These are phyloP conservation scores for Drosophila neonasuta DNA, from an alignment of 2,888 invertebrate species.

Conservation along the genomic window DNA sequence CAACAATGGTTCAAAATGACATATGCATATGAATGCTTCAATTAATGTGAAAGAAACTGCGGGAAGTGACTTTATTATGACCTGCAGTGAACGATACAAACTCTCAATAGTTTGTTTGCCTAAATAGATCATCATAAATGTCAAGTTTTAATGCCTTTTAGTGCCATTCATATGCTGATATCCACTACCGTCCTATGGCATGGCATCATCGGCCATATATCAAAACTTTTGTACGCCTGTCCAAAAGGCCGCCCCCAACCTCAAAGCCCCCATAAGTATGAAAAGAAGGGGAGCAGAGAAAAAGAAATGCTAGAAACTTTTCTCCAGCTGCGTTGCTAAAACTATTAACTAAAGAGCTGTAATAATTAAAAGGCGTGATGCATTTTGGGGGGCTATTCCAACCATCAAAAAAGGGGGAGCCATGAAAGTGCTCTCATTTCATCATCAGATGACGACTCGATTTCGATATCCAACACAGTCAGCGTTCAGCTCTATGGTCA, in stretches of 20 bases:
- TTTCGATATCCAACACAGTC: constrained; percentile 57
- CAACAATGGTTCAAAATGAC: constrained; percentile 25
- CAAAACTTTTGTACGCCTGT: constrained; percentile 33
- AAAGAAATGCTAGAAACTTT: constrained; percentile 32
- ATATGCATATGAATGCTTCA: constrained; percentile 42
- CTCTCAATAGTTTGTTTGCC: constrained; percentile 53
- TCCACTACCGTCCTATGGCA: constrained; percentile 45
- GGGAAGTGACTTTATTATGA: constrained; percentile 58
- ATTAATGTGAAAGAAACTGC: constrained; percentile 41
- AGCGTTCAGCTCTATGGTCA: constrained; percentile 40
- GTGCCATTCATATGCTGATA: constrained; percentile 64
- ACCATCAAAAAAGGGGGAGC: not conserved
- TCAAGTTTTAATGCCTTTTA: constrained; percentile 61
- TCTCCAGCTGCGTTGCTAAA: constrained; percentile 72
- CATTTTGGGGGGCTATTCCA: constrained; percentile 18
- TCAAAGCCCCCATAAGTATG: constrained; percentile 51
- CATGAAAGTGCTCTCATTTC: constrained; percentile 68
- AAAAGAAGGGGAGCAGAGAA: constrained; percentile 4
- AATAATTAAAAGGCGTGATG: constrained; percentile 75
- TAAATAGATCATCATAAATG: constrained; percentile 76
- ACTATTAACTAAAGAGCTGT: constrained; percentile 75
- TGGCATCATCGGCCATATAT: constrained; percentile 49
- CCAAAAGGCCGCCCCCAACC: constrained; percentile 42
- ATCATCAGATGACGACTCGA: constrained; percentile 72
- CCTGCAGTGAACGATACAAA: constrained; percentile 19